Evolutionary conservation across 2,113 vertebrate species (phyloP), one percentile per base, ranked within the genome.

Genomic region (Nibea albiflora): DNA sequence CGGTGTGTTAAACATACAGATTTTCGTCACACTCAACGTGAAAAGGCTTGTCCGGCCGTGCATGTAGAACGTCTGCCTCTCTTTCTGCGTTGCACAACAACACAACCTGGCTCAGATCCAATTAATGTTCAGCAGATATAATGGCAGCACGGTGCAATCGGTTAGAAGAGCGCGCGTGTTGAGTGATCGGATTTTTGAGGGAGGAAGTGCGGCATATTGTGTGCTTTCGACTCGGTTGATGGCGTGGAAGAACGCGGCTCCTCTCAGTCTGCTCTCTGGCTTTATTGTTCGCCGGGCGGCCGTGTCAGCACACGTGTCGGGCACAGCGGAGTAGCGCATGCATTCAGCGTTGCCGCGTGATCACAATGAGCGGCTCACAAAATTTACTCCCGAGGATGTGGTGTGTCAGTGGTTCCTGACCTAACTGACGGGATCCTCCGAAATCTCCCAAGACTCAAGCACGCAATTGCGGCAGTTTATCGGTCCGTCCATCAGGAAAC

Each of bases 121-220:
- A 84, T 90, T 90, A 89, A 66, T 49, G 71, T 78, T 46, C 17
- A 80, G 77, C 81, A 85, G 75, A 82, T 79, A 79, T 85, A 87
- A 86, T 70, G 70, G 74, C 72, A 73, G 66, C 11, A 22, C 47
- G 69, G 74, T 87, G 84, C 87, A 92, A 92, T 90, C 87, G 88
- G 86, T 81, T 72, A 76, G 91, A 85, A 91, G 90, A 89, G 89
- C 68, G 79, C 85, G 89, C 83, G 24, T 81, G 85, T 90, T 81
- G 88, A 85, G 78, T 16, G 77, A 83, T 88, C 54, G 22, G 73
- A 81, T 90, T 92, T 83, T 86, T 67, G 15, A 31, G 49, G 24
- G 11, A 44, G 76, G 76, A 1, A 67, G 64, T 57, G 73, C 52
- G 63, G 62, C 88, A 89, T 91, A 87, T 92, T 91, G 87, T 76